Conservation (phyloP, 2,113 vertebrate species). For the Panthera tigris region DNA sequence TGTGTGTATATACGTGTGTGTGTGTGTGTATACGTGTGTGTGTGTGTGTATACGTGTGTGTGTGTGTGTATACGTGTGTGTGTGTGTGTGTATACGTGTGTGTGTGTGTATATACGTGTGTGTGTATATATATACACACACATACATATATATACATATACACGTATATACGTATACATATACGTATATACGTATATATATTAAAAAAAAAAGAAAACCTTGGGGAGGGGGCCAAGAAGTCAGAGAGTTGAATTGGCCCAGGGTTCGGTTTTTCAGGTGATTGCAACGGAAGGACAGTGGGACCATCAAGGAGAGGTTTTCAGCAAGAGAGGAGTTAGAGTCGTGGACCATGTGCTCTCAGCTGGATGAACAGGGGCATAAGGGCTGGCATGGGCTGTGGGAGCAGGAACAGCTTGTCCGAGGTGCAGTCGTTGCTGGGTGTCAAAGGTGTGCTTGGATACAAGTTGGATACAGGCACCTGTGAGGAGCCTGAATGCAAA, state of each 20-base stretch:
- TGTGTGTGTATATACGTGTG: too few relatives aligned
- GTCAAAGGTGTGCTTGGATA: background rate
- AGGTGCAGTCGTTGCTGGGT: background rate
- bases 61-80: accelerated
- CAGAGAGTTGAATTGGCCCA: background rate
- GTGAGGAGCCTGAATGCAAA: too few relatives aligned
- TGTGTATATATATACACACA: too few relatives aligned
- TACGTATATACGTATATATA: too few relatives aligned
- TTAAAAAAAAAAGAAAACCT: background rate
- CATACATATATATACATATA: too few relatives aligned
- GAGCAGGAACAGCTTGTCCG: too few relatives aligned
- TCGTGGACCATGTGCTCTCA: background rate
- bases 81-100: too few relatives aligned
- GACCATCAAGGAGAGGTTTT: background rate
- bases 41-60: accelerated
- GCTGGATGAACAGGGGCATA: background rate
- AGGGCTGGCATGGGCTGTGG: background rate
- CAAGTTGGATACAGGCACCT: background rate
- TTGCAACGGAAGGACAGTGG: background rate
- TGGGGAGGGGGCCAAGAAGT: background rate
- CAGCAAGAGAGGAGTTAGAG: background rate
- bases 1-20: too few relatives aligned
- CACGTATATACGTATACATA: too few relatives aligned
- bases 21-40: too few relatives aligned
- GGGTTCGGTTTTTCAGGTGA: background rate